Conservation (phyloP, 2,888 invertebrate species). For the Lucinisca nassula region DNA sequence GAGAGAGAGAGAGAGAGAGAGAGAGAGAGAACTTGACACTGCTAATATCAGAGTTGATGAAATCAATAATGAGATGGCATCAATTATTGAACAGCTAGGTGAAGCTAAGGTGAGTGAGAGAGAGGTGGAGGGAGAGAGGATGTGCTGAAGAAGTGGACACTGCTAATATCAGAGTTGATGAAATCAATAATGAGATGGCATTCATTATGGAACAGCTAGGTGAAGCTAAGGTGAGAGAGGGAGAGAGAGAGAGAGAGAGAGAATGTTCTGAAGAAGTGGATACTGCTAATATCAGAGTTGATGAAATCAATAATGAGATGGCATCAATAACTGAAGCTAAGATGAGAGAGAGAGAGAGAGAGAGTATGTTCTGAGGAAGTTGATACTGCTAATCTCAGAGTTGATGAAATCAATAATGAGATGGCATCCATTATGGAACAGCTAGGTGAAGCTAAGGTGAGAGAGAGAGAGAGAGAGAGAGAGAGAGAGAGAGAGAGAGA, state of each 20-base stretch:
- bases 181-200: slow-evolving; percentile 95
- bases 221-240: slow-evolving; percentile 95
- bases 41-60: slow-evolving; percentile 93
- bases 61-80: slow-evolving; percentile 95
- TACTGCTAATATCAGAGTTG: slow-evolving; percentile 92
- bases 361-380: slow-evolving; percentile 98
- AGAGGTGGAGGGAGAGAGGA: too few relatives aligned
- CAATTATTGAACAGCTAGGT: slow-evolving; percentile 96
- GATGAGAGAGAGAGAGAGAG: too few relatives aligned
- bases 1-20: slow-evolving; percentile 93
- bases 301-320: slow-evolving; percentile 94
- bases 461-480: too few relatives aligned
- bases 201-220: slow-evolving; percentile 96
- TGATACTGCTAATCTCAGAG: slow-evolving; percentile 92
- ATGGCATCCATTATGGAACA: slow-evolving; percentile 96
- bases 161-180: slow-evolving; percentile 92
- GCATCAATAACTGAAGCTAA: too few relatives aligned
- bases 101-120: slow-evolving; percentile 95
- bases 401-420: slow-evolving; percentile 95
- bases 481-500: too few relatives aligned
- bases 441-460: slow-evolving; percentile 96
- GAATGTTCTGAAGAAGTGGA: slow-evolving; percentile 97
- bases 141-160: slow-evolving; percentile 96
- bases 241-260: too few relatives aligned
- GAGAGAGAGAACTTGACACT: slow-evolving; percentile 96